Base-by-base conservation (phyloP, 1,140 invertebrate genomes). In the Listronotus oregonensis region DNA sequence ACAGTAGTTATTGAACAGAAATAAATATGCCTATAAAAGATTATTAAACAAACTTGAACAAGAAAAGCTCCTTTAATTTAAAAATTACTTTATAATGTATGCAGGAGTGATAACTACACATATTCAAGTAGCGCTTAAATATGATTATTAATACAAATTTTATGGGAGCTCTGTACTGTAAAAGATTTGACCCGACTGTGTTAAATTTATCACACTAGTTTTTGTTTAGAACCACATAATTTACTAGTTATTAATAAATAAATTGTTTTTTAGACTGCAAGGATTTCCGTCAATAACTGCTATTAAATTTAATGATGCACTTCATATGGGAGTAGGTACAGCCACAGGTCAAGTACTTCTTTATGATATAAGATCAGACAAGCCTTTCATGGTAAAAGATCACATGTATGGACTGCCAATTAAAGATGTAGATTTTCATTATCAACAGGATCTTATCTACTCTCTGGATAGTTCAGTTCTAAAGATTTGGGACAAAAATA, bases 321-420 rank as follows among this genome's bases (percentile, higher is more conserved):
- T 99, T 32, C 89, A 88, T 63, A 80, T 99, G 75, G 97, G 87
- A 43, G 94, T 98, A 6, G 97, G 97, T 31, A 97, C 94, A 43
- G 88, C 88, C 0, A 94, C 92, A 47, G 97, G 97, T 0, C 94
- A 98, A 83, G 85, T 98, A 31, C 82, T 99, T 4, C 78, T 99
- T 0, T 99, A 98, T 79, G 97, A 99, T 79, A 89, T 99, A 52
- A 86, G 97, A 66, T 92, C 95, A 6, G 89, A 88, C 70, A 94
- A 93, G 77, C 97, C 97, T 11, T 83, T 93, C 39, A 78, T 90
- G 31, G 82, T 96, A 0, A 99, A 99, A 81, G 96, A 99, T 83
- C 97, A 99, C 71, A 90, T 94, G 82, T 96, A 97, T 82, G 92
- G 90, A 57, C 82, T 94, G 46, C 94, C 96, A 0, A 98, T 99